Conservation (phyloP, 2,113 vertebrate species). For the Nipponia nippon region DNA sequence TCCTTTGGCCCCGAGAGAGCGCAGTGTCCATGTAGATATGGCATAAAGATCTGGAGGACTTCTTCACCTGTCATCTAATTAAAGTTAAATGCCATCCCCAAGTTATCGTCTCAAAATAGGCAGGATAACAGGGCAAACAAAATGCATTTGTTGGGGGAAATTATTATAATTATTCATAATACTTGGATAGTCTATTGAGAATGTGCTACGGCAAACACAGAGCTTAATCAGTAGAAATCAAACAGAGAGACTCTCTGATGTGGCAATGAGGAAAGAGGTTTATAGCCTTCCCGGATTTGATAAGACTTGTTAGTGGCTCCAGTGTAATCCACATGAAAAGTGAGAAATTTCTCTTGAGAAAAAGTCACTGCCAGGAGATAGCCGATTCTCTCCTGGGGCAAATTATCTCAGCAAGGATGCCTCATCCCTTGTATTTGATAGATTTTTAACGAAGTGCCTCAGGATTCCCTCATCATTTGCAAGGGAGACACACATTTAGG, state of each 20-base stretch:
- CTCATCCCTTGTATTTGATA: neutral
- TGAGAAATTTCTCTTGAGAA: neutral
- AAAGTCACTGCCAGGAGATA: neutral
- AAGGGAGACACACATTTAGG: neutral
- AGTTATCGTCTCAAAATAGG: neutral
- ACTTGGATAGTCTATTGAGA: neutral
- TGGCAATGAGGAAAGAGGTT: neutral
- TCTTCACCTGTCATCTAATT: neutral
- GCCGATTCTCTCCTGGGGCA: neutral
- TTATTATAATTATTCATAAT: neutral
- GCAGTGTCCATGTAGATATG: neutral
- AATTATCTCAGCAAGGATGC: neutral
- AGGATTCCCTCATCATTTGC: neutral
- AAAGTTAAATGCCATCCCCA: neutral
- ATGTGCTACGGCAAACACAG: neutral
- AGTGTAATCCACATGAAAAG: neutral
- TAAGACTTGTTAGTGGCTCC: neutral
- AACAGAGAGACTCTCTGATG: neutral
- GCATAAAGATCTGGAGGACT: neutral
- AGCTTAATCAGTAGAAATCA: neutral
- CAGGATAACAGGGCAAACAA: neutral
- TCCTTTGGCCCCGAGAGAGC: neutral
- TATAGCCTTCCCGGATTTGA: neutral
- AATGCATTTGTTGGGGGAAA: neutral
- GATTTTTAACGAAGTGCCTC: neutral